Evolutionary conservation across 2,113 vertebrate species (phyloP).

Genomic region (Plotosus lineatus): DNA sequence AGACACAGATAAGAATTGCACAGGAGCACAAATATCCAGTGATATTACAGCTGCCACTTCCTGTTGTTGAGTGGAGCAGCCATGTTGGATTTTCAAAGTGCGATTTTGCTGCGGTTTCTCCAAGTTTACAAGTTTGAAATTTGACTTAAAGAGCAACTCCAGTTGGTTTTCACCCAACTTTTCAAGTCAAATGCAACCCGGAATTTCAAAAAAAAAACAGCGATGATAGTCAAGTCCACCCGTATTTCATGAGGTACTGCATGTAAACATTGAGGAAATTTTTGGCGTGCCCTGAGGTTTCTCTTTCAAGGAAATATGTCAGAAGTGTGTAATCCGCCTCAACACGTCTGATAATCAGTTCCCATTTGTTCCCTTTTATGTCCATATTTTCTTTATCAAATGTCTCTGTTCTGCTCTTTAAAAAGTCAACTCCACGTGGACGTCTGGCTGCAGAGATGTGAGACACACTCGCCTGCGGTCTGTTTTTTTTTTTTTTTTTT

Average conservation of each 20-base stretch:
- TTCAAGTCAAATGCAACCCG: too few species aligned
- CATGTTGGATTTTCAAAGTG: too few species aligned
- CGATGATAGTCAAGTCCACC: constrained; percentile 74
- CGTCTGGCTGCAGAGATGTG: constrained; percentile 40
- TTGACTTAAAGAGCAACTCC: too few species aligned
- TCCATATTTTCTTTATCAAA: constrained; percentile 47
- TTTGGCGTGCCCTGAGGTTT: constrained; percentile 60
- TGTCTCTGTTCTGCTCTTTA: constrained; percentile 56
- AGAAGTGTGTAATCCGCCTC: constrained; percentile 64
- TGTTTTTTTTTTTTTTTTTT: constrained; percentile 26
- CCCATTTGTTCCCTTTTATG: constrained; percentile 41
- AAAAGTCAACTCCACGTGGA: constrained; percentile 54
- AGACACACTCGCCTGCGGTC: constrained; percentile 58
- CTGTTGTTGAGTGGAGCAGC: too few species aligned
- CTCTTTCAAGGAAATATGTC: constrained; percentile 68
- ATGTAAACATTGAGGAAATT: constrained; percentile 64
- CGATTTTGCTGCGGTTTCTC: too few species aligned
- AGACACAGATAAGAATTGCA: too few species aligned
- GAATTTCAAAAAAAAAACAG: too few species aligned
- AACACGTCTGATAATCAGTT: constrained; percentile 60
- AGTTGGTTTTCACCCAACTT: too few species aligned
- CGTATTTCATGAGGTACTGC: constrained; percentile 66
- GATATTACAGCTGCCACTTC: too few species aligned
- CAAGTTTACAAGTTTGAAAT: too few species aligned
- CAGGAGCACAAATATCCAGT: too few species aligned